These are phyloP conservation scores for Lathronympha strigana DNA, from an alignment of 2,888 invertebrate genomes.

Conservation along the genomic window DNA sequence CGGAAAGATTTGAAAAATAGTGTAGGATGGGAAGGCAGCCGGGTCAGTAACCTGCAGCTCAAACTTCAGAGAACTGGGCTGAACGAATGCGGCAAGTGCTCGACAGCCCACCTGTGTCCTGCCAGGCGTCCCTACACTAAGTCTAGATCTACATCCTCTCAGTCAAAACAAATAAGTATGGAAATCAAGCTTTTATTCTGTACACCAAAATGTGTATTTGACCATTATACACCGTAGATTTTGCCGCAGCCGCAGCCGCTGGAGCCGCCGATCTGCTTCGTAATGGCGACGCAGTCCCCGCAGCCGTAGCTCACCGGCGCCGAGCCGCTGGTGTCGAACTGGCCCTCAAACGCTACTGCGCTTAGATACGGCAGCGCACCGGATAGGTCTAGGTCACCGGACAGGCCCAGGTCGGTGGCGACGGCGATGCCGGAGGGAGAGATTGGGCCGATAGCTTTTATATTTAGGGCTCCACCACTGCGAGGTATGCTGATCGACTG, in stretches of 20 bases:
- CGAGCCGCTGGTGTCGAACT: conserved; percentile 14
- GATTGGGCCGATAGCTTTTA: conserved; percentile 53
- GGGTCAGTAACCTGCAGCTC: no score
- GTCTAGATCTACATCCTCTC: no score
- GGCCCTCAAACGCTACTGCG: conserved; percentile 33
- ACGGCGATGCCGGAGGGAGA: conserved; percentile 54
- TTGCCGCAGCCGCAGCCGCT: conserved; percentile 8
- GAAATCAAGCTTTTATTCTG: no score
- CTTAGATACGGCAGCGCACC: conserved; percentile 45
- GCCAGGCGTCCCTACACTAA: no score
- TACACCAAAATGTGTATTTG: neutral
- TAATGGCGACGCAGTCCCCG: conserved; percentile 39
- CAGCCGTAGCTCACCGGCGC: conserved; percentile 29
- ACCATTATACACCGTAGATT: neutral
- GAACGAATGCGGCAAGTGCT: no score
- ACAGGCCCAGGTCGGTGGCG: conserved; percentile 55
- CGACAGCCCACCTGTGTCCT: no score
- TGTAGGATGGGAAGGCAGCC: no score
- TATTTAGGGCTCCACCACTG: conserved; percentile 18
- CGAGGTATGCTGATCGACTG: conserved; percentile 16
- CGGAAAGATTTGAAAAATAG: no score
- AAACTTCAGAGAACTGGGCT: no score
- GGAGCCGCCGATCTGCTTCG: neutral
- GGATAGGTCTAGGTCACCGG: conserved; percentile 53
- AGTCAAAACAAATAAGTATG: no score